Conservation (phyloP, 2,113 vertebrate genomes). For the Butastur rufipennis region DNA sequence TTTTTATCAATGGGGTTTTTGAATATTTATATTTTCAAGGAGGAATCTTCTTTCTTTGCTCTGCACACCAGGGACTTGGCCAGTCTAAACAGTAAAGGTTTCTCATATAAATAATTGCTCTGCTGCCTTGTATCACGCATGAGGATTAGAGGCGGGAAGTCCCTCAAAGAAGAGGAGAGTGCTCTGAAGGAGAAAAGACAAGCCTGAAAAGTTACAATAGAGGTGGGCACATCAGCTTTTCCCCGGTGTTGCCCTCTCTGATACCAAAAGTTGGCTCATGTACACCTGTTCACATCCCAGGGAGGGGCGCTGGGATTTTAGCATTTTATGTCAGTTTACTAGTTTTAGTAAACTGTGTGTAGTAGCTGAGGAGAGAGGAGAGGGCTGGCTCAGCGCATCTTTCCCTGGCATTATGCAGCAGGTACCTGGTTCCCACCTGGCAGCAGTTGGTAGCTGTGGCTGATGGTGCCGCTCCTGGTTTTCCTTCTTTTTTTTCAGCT, state of each 20-base stretch:
- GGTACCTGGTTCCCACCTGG: neutral
- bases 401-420: neutral
- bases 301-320: neutral
- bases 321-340: neutral
- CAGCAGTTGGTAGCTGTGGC: neutral
- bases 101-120: constrained; percentile 32
- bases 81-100: constrained; percentile 41
- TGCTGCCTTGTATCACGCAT: neutral
- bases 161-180: neutral
- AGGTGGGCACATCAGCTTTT: neutral
- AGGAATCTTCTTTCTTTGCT: constrained; percentile 23
- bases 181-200: neutral
- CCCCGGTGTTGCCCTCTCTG: rapidly evolving
- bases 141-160: neutral
- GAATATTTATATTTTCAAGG: constrained; percentile 25
- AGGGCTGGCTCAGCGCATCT: neutral
- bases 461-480: neutral
- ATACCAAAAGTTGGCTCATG: neutral
- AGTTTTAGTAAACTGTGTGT: neutral
- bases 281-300: no score
- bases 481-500: neutral
- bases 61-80: neutral
- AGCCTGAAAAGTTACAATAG: neutral
- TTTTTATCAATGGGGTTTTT: constrained; percentile 36
- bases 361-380: neutral